Conservation (phyloP, 2,113 vertebrate genomes). For the Tinamus guttatus region DNA sequence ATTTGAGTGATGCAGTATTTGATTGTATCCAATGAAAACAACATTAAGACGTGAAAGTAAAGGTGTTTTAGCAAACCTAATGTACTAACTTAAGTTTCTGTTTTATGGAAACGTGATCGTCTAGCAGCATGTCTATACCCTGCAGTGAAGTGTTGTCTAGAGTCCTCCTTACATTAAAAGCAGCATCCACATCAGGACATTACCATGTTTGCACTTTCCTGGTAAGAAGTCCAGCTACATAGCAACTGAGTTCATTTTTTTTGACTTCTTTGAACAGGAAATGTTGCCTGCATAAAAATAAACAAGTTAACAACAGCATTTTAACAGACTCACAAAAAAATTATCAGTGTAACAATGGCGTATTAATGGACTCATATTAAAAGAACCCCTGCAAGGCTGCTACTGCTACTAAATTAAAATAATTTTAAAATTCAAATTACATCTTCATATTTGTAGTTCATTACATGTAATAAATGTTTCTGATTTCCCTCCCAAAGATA, state of each 20-base stretch:
- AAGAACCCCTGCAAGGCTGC: not conserved
- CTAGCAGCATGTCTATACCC: constrained; percentile 37
- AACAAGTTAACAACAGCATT: not conserved
- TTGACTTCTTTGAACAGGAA: not conserved
- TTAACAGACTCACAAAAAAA: not conserved
- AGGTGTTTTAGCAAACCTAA: constrained; percentile 50
- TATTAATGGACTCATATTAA: not conserved
- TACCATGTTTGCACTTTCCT: not conserved
- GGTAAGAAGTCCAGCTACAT: not conserved
- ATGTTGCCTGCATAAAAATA: not conserved
- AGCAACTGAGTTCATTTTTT: not conserved
- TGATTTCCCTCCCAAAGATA: not conserved
- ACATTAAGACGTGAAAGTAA: constrained; percentile 52
- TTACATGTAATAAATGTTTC: not conserved
- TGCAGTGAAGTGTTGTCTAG: constrained; percentile 5
- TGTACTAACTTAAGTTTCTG: constrained; percentile 28
- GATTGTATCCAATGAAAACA: constrained; percentile 66
- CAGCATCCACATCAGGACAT: not conserved
- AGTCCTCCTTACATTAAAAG: constrained; percentile 12
- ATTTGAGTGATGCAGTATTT: constrained; percentile 64
- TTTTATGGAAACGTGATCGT: constrained; percentile 50
- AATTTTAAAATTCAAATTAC: not conserved
- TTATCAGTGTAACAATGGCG: not conserved
- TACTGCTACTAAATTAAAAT: not conserved
- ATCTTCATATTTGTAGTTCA: not conserved